A percentile compares a stretch with the other conserved stretches of the same genome.
These are phyloP conservation scores for Poeciliopsis occidentalis DNA, from an alignment of 2,113 vertebrate genomes.

Conservation along the genomic window DNA sequence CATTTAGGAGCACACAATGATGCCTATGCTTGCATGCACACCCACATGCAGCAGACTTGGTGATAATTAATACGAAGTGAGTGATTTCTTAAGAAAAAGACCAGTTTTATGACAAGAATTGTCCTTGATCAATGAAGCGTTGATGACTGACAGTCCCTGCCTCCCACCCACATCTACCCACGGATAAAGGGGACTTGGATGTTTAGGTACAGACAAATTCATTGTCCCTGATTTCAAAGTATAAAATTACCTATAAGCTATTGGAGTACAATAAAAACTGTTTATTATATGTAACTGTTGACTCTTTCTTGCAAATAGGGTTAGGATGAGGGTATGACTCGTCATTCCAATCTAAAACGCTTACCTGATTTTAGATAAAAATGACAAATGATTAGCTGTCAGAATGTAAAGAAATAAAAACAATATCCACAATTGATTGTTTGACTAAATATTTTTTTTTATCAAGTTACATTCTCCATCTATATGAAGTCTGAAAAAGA, in stretches of 20 bases:
- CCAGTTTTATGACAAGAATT: constrained; percentile 80
- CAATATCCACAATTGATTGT: background rate
- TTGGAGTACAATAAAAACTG: background rate
- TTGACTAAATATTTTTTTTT: background rate
- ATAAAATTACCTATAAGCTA: constrained; percentile 23
- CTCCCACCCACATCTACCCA: constrained; percentile 74
- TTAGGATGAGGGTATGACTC: no score
- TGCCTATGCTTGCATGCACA: constrained; percentile 16
- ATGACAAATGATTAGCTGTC: background rate
- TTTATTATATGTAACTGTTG: constrained; percentile 15
- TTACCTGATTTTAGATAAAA: background rate
- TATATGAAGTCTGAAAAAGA: background rate
- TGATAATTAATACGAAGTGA: constrained; percentile 84
- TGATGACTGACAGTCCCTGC: constrained; percentile 76
- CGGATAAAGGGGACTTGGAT: constrained; percentile 71
- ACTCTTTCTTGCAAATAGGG: constrained; percentile 11
- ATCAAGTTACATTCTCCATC: constrained; percentile 4
- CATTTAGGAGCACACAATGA: constrained; percentile 9
- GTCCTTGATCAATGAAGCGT: constrained; percentile 79
- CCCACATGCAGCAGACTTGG: constrained; percentile 18
- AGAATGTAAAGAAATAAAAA: background rate
- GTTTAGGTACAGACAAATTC: constrained; percentile 56
- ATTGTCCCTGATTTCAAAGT: constrained; percentile 38
- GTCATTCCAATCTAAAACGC: background rate
- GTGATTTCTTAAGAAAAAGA: constrained; percentile 82